phyloP scores from a whole-genome alignment of 2,797 vertebrate genomes.

The Chelon auratus region DNA sequence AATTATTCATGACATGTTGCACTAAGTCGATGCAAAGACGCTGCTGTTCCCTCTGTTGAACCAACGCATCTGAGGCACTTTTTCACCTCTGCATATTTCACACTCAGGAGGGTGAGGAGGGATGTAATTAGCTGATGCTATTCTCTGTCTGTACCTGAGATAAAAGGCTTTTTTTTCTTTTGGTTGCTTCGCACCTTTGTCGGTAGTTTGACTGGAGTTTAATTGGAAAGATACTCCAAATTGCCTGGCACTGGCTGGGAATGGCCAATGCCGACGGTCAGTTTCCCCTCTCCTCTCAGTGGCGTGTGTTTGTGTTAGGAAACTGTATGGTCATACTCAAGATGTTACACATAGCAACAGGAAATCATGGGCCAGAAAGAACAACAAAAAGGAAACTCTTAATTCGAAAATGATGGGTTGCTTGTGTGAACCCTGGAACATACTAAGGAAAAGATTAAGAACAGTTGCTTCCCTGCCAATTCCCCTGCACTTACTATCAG shows the following conservation, averaged over 20 bases:
- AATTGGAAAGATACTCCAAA: slow-evolving; percentile 46
- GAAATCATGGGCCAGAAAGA: slow-evolving; percentile 1
- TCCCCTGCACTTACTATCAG: background rate
- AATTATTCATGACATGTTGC: slow-evolving; percentile 42
- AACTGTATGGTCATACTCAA: slow-evolving; percentile 8
- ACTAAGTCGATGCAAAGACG: slow-evolving; percentile 12
- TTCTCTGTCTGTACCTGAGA: slow-evolving; percentile 28
- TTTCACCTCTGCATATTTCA: slow-evolving; percentile 27
- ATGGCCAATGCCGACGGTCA: background rate
- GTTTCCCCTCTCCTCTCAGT: slow-evolving; percentile 2
- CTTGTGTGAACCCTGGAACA: slow-evolving; percentile 1
- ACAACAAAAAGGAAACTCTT: background rate
- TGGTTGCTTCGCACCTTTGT: slow-evolving; percentile 34
- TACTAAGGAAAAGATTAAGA: slow-evolving; percentile 3
- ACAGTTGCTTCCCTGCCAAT: slow-evolving; percentile 1
- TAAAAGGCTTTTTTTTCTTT: slow-evolving; percentile 37
- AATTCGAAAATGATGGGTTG: slow-evolving; percentile 4
- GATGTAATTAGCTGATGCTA: slow-evolving; percentile 44
- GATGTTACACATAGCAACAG: slow-evolving; percentile 1
- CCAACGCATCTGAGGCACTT: slow-evolving; percentile 21
- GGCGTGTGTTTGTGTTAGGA: slow-evolving; percentile 20
- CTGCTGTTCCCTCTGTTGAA: slow-evolving; percentile 17
- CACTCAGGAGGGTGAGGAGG: slow-evolving; percentile 15
- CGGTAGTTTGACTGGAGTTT: slow-evolving; percentile 38
- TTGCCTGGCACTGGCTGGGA: background rate